A percentile compares a stretch with the other conserved stretches of the same genome.
Conservation (phyloP, 2,797 vertebrate genomes). For the Thalassophryne amazonica region DNA sequence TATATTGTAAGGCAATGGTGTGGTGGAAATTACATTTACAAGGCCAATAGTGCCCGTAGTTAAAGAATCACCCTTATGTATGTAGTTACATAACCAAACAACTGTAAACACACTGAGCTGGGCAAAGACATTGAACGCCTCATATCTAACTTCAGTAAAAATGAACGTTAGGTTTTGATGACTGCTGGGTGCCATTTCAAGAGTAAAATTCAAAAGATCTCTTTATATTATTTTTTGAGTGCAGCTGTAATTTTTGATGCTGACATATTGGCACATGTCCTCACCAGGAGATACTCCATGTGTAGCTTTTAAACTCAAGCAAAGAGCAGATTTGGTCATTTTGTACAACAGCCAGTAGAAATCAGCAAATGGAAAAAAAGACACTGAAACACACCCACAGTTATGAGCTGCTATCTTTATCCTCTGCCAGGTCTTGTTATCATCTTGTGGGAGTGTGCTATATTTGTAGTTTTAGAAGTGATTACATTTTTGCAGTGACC, state of each 20-base stretch:
- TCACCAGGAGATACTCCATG: neutral
- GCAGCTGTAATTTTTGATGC: neutral
- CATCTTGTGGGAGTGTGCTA: constrained; percentile 5
- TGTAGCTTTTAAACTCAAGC: neutral
- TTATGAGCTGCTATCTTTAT: neutral
- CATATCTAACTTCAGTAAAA: too few relatives aligned
- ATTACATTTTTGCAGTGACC: neutral
- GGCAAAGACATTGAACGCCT: too few relatives aligned
- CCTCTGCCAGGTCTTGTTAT: neutral
- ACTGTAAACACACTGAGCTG: too few relatives aligned
- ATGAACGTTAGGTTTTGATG: too few relatives aligned
- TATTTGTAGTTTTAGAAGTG: constrained; percentile 4
- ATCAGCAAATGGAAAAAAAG: neutral
- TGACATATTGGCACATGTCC: neutral
- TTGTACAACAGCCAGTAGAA: neutral
- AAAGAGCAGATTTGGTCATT: neutral
- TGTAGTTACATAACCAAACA: too few relatives aligned
- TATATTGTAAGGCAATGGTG: too few relatives aligned
- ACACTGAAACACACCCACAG: neutral
- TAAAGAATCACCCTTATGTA: too few relatives aligned
- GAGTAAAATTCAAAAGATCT: neutral
- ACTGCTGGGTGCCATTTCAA: too few relatives aligned
- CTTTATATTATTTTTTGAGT: neutral
- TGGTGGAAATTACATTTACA: too few relatives aligned
- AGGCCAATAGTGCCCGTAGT: too few relatives aligned